A percentile compares a stretch with the other conserved stretches of the same genome.
These are phyloP conservation scores for Pogonophryne albipinna DNA, from an alignment of 2,797 vertebrate genomes.

Conservation along the genomic window DNA sequence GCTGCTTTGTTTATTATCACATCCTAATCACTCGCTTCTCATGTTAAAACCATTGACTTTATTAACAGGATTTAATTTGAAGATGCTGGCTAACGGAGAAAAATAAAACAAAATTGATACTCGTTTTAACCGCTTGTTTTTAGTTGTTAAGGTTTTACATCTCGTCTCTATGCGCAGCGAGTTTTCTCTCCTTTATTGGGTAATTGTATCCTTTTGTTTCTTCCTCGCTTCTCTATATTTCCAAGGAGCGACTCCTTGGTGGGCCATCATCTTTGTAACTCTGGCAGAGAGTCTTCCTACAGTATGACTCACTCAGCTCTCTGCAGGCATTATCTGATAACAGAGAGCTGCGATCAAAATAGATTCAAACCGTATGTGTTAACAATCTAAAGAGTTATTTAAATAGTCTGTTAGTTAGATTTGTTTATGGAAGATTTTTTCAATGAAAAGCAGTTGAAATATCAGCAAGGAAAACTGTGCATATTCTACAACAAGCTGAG, in stretches of 20 bases:
- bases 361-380: constrained; percentile 18
- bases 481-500: not conserved
- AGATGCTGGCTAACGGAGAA: not conserved
- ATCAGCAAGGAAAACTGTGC: not conserved
- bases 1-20: not conserved
- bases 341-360: constrained; percentile 40
- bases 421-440: not conserved
- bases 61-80: not conserved
- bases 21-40: not conserved
- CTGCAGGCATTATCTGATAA: constrained; percentile 36
- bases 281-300: constrained; percentile 62
- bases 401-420: not conserved
- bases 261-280: constrained; percentile 64
- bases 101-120: not conserved
- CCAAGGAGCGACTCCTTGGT: constrained; percentile 61
- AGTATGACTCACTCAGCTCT: constrained; percentile 75
- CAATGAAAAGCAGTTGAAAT: not conserved
- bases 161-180: not conserved
- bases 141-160: no score
- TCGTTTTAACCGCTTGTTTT: not conserved
- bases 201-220: constrained; percentile 27
- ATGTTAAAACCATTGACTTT: not conserved
- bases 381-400: not conserved
- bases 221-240: constrained; percentile 35
- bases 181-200: not conserved